Conservation (phyloP, 2,113 vertebrate species). For the Chauna torquata region DNA sequence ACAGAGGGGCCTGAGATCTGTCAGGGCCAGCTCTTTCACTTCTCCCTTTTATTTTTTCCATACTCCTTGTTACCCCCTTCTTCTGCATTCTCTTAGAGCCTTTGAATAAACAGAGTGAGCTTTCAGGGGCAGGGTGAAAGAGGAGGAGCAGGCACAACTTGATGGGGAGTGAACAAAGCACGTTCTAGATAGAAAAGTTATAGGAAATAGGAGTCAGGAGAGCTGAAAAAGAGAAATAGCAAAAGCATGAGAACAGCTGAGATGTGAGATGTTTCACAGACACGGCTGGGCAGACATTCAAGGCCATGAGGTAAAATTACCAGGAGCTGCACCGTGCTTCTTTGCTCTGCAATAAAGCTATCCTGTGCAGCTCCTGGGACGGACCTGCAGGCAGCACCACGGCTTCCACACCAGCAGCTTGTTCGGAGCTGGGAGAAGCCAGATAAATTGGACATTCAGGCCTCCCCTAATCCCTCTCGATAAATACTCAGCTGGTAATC, state of each 20-base stretch:
- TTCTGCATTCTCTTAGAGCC: neutral
- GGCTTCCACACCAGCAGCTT: neutral
- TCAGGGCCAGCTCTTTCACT: neutral
- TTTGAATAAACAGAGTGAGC: conserved; percentile 2
- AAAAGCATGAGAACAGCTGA: conserved; percentile 22
- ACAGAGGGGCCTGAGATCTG: neutral
- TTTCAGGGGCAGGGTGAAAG: conserved; percentile 4
- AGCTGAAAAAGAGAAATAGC: neutral
- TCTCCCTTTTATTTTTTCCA: neutral
- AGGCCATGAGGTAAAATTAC: neutral
- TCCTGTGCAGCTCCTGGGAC: neutral
- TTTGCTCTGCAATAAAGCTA: neutral
- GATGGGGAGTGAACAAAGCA: neutral
- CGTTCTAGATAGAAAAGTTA: neutral
- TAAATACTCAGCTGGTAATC: neutral
- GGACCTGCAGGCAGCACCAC: neutral
- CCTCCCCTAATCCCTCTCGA: neutral
- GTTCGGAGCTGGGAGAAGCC: neutral
- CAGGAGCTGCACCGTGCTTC: neutral
- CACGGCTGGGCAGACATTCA: neutral
- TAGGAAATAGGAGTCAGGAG: neutral
- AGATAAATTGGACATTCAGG: neutral
- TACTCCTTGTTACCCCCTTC: neutral
- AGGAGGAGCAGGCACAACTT: neutral
- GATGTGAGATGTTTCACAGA: neutral